Evolutionary conservation across 2,797 vertebrate genomes (phyloP).

Genomic region (Bradypodion ventrale): DNA sequence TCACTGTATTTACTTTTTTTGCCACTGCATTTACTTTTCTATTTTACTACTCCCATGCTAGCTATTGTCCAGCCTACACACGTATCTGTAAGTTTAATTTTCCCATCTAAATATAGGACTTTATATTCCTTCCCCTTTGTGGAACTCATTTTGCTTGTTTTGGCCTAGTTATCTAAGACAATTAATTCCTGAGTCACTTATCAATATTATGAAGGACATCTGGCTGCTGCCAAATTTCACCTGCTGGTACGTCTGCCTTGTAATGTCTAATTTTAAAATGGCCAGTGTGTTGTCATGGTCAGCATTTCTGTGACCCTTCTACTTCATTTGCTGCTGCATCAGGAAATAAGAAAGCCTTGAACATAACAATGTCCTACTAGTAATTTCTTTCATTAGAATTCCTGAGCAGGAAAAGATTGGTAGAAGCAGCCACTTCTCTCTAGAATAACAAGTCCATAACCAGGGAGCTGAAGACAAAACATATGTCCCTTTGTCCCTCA

Average conservation of each 20-base stretch:
- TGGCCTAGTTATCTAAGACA: too few species aligned
- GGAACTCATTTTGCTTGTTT: too few species aligned
- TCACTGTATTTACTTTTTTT: too few species aligned
- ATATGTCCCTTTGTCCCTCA: background rate
- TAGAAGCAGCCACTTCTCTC: background rate
- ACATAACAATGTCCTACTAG: background rate
- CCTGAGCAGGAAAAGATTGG: background rate
- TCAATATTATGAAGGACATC: background rate
- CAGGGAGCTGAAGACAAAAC: background rate
- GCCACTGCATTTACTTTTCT: too few species aligned
- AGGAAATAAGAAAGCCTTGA: background rate
- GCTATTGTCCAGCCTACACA: too few species aligned
- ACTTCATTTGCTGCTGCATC: background rate
- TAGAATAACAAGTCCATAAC: background rate
- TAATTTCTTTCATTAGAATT: background rate
- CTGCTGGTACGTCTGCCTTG: background rate
- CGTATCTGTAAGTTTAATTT: too few species aligned
- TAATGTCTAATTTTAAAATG: background rate
- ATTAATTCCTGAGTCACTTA: background rate
- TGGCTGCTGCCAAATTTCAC: background rate
- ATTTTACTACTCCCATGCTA: too few species aligned
- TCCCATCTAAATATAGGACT: too few species aligned
- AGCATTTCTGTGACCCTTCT: background rate
- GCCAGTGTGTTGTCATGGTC: background rate
- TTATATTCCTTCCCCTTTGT: too few species aligned